A percentile compares a stretch with the other conserved stretches of the same genome.
Evolutionary conservation across 2,797 vertebrate genomes (phyloP).

Genomic region (Tenualosa ilisha): DNA sequence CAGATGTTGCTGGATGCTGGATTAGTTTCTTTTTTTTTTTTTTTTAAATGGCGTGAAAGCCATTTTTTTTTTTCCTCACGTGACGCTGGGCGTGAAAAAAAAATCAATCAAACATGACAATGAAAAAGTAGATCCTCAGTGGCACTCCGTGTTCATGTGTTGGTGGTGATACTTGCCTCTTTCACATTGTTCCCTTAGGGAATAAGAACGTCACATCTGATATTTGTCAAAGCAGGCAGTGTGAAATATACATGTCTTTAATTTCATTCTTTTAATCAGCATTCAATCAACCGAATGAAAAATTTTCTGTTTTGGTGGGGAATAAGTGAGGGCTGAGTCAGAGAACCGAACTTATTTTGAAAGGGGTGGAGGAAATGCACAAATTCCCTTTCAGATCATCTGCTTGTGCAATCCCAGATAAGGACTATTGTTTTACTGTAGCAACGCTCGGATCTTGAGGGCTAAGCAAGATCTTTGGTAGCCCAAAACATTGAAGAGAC

Average conservation of each 20-base stretch:
- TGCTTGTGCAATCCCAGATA: background rate
- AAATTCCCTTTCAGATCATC: background rate
- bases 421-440: background rate
- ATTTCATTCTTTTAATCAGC: background rate
- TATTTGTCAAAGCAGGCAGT: constrained; percentile 67
- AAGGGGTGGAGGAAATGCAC: background rate
- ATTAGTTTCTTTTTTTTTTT: constrained; percentile 36
- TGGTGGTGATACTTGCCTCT: constrained; percentile 65
- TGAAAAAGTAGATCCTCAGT: constrained; percentile 55
- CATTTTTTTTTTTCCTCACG: constrained; percentile 59
- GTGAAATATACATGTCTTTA: constrained; percentile 75
- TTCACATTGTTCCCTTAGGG: constrained; percentile 60
- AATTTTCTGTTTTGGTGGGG: constrained; percentile 59
- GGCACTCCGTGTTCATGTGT: constrained; percentile 65
- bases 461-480: background rate
- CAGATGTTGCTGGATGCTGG: constrained; percentile 59
- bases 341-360: background rate
- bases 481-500: background rate
- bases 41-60: constrained; percentile 51
- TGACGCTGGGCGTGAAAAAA: constrained; percentile 61
- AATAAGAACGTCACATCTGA: constrained; percentile 67
- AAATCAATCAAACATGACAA: constrained; percentile 44
- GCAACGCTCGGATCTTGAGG: background rate
- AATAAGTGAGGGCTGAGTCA: constrained; percentile 46
- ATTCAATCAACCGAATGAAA: constrained; percentile 59